Evolutionary conservation across 2,797 vertebrate species (phyloP), one percentile per base, ranked within the genome.

Genomic region (Cyclura pinguis): DNA sequence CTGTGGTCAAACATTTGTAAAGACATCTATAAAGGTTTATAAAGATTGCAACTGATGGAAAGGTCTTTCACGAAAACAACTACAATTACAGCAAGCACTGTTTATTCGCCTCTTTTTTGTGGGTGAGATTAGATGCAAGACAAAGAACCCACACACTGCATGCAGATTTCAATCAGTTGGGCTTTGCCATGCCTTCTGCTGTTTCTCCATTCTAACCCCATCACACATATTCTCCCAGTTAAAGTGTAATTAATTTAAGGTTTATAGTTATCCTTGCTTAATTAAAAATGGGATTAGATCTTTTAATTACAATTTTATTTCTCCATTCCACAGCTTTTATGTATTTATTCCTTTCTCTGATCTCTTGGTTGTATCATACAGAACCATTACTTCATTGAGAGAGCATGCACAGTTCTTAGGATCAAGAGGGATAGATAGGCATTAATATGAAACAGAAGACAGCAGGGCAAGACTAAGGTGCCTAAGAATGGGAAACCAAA

Each of bases 241-340:
- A 50, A 64, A 80, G 76, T 38, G 32, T 80, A 80, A 14, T 78
- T 78, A 59, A 64, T 50, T n/a, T 47, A 74, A 64, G 57, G 74
- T 24, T 64, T 87, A 59, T 59, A 32, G 62, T 62, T 64, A 62
- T 50, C 57, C 29, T 78, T 87, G 74, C 74, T 78, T 88, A 88
- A 88, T 84, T 84, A 62, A 89, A 88, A 80, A 67, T 29, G 12
- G 59, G 35, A 76, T 86, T 86, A 42, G 24, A 76, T 86, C 72
- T 86, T 76, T 86, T 57, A 76, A 59, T 86, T 76, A 59, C 22
- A 59, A 64, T 50, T 77, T 22, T n/a, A 50, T 50, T 64, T 76
- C 29, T n/a, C 16, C 24, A 52, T 67, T 62, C 55, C 18, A 27
- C 9, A 57, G 6, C 74, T 84, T 62, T 77, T 89, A 64, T 76